A percentile compares a stretch with the other conserved stretches of the same genome.
phyloP scores from a whole-genome alignment of 2,113 vertebrate species.

The Myotis davidii region DNA sequence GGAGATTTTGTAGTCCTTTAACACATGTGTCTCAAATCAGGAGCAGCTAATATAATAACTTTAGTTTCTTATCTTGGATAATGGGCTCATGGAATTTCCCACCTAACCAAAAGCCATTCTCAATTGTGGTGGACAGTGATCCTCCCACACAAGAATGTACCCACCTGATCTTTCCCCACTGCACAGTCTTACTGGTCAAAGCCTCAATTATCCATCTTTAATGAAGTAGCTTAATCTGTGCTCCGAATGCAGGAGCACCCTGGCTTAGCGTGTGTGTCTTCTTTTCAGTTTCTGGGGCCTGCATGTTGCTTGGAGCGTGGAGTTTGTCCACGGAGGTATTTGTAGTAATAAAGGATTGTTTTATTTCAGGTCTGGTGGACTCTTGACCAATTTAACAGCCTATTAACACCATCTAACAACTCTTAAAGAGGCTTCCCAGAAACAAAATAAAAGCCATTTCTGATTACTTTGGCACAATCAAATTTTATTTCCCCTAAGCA shows the following conservation, averaged over 20 bases:
- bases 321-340: not conserved
- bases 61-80: slow-evolving; percentile 21
- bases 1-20: slow-evolving; percentile 5
- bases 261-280: not conserved
- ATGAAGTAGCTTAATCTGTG: not conserved
- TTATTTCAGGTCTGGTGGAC: not conserved
- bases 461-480: slow-evolving; percentile 27
- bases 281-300: slow-evolving; percentile 2
- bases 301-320: not conserved
- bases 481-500: slow-evolving; percentile 42
- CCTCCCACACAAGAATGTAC: not conserved
- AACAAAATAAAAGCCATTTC: slow-evolving; percentile 44
- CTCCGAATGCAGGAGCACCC: not conserved
- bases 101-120: not conserved
- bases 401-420: slow-evolving; percentile 35
- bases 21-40: not conserved
- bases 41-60: not conserved
- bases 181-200: not conserved
- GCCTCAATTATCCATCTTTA: not conserved
- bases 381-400: slow-evolving; percentile 35
- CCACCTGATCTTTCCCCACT: not conserved
- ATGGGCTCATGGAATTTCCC: not conserved
- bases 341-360: slow-evolving; percentile 38
- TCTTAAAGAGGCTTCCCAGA: slow-evolving; percentile 52
- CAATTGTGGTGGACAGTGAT: not conserved